Base-by-base conservation (phyloP, 1,140 invertebrate species). In the Drosophila repleta region DNA sequence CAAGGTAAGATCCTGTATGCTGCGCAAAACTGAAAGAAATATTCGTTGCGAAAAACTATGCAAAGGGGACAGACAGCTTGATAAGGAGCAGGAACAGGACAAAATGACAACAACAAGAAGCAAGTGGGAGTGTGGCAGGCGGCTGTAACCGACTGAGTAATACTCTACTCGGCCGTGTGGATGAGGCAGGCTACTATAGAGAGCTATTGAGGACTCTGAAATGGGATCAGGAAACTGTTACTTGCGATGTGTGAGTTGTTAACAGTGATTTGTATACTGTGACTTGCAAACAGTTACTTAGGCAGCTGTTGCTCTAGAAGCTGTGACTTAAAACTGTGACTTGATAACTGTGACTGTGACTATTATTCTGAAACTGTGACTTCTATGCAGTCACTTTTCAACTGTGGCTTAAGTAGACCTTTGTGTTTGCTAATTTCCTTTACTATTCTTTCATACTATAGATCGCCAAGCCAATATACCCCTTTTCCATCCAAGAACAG, bases 61-160 rank as follows among this genome's bases (percentile, higher is more conserved):
- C 83, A 83, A 87, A 88, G 83, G 83, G 83, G 83, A 88, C 83
- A 83, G 58, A 58, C 52, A 35, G 74, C 32, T 76, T 66, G 83
- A 83, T 73, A 76, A 65, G 41, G 64, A 64, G 56, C 49, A 46
- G 37, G 74, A 67, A 29, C 4, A 32, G 76, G 74, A 35, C 21
- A 18, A 60, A 13, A 17, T 43, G 39, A 17, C 39, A 15, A 48
- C 17, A 52, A 18, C 41, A 15, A 46, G 18, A 15, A 46, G 18
- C 18, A 39, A 15, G 10, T 11, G 1, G 8, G 8, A 13, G 4
- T 2, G 17, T 1, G 8, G 20, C 45, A 5, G 18, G 2, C 43
- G 18, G 10, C 17, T 21, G 20, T 18, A 21, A 4, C 1, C 45
- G 45, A 21, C 45, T 20, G 18, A 4, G 20, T 4, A 11, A 21